phyloP scores from a whole-genome alignment of 1,140 invertebrate genomes.

The Drosophila leontia region DNA sequence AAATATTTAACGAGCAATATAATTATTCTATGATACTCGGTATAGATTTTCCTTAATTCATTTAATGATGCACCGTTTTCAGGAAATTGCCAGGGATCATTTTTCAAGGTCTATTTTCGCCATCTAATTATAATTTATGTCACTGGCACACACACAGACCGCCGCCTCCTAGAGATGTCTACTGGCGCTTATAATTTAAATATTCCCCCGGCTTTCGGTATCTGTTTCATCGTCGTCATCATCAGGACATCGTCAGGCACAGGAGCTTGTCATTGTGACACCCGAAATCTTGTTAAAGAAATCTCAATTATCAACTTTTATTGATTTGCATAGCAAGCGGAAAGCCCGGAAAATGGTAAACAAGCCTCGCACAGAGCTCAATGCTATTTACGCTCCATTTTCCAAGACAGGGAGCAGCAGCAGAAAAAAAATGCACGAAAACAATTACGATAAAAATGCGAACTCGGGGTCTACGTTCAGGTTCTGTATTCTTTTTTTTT shows the following conservation, averaged over 20 bases:
- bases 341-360: conserved; percentile 61
- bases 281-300: conserved; percentile 81
- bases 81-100: conserved; percentile 48
- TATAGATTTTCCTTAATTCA: conserved; percentile 21
- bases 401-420: conserved; percentile 17
- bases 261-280: conserved; percentile 59
- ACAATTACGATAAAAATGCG: conserved; percentile 81
- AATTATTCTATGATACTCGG: conserved; percentile 46
- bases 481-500: conserved; percentile 25
- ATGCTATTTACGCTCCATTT: conserved; percentile 79
- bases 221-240: conserved; percentile 32
- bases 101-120: conserved; percentile 59
- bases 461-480: conserved; percentile 45
- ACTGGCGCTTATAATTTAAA: conserved; percentile 66
- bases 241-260: conserved; percentile 14
- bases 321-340: conserved; percentile 72
- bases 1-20: conserved; percentile 53
- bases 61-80: conserved; percentile 37
- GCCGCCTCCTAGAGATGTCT: conserved; percentile 23
- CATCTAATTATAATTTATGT: conserved; percentile 80
- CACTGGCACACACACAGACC: conserved; percentile 37
- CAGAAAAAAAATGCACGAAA: conserved; percentile 66
- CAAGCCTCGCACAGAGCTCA: conserved; percentile 54
- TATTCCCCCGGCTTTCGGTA: conserved; percentile 39
- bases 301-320: conserved; percentile 83